Base-by-base conservation (phyloP, 2,113 vertebrate species). In the Pardalotus punctatus region DNA sequence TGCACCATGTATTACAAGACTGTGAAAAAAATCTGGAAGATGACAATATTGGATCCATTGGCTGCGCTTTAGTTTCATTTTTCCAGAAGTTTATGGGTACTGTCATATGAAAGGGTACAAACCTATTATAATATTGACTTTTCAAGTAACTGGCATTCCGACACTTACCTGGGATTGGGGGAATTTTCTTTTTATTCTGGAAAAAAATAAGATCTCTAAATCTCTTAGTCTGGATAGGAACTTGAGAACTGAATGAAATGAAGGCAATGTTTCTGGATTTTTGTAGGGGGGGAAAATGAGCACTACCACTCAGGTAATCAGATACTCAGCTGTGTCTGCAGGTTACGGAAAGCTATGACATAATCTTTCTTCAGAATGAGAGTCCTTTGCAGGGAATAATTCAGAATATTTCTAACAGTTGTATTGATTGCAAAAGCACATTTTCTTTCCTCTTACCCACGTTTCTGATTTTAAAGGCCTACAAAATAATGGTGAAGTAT, bases 351-450 rank as follows among this genome's bases (percentile, higher is more conserved):
- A 85, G 73, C 61, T 85, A 36, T 1, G 0, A 91, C 11, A 76
- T 42, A 82, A 90, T 87, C 66, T 64, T 91, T 72, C 62, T 53
- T 70, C 36, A 79, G 42, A 69, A 85, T 78, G 57, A 87, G 47
- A 70, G 70, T 72, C 69, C 65, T 91, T 72, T 71, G 73, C 81
- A 74, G 81, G 64, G 81, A 95, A 92, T 79, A 91, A 96, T 85
- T 87, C 65, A 76, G 84, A 90, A 73, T 85, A 93, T 85, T 94
- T 91, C 87, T 87, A 87, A 95, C 61, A 91, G 90, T 74, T 31
- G 87, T 93, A 91, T 93, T 91, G 92, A 96, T 94, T 91, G 89
- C 84, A 94, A 92, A 94, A 94, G 91, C 77, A 84, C 61, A 51
- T 94, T 81, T 94, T 93, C 73, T 65, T 95, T 81, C 77, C 79